Evolutionary conservation across 1,140 invertebrate species (phyloP).

Genomic region (Centruroides sculpturatus): DNA sequence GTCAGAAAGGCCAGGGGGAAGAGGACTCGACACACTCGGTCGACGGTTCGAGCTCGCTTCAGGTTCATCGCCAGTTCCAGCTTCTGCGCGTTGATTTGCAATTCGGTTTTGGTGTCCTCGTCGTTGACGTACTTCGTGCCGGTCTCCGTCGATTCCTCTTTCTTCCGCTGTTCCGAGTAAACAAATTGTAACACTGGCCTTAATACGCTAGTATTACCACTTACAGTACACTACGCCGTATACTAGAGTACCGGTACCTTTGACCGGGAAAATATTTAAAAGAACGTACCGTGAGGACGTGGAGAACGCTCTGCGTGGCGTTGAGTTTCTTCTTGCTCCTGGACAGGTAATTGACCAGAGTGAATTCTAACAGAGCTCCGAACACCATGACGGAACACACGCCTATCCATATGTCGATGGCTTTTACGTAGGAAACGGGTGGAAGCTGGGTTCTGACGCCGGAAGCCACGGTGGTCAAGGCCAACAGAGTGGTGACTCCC

Average conservation of each 20-base stretch:
- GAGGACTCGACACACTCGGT: constrained; percentile 3
- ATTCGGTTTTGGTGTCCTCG: no score
- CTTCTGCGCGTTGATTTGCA: no score
- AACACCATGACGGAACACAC: constrained; percentile 25
- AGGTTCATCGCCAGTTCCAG: background rate
- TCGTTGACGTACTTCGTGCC: no score
- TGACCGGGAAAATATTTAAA: no score
- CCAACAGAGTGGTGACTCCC: constrained; percentile 25
- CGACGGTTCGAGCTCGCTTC: constrained; percentile 3
- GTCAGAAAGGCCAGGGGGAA: constrained; percentile 4
- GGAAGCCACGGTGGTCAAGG: constrained; percentile 22
- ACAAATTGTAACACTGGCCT: no score
- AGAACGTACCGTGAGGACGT: no score
- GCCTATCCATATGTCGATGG: constrained; percentile 26
- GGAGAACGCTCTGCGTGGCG: no score
- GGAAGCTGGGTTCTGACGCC: constrained; percentile 21
- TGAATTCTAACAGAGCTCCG: constrained; percentile 25
- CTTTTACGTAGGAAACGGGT: constrained; percentile 24
- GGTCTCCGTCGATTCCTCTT: no score
- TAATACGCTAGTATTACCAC: no score
- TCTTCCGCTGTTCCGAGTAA: no score
- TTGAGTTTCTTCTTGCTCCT: background rate
- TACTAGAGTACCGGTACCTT: no score
- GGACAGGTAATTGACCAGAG: constrained; percentile 21
- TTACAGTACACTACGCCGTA: no score